Evolutionary conservation across 2,888 invertebrate genomes (phyloP).

Genomic region (Drosophila ezoana): DNA sequence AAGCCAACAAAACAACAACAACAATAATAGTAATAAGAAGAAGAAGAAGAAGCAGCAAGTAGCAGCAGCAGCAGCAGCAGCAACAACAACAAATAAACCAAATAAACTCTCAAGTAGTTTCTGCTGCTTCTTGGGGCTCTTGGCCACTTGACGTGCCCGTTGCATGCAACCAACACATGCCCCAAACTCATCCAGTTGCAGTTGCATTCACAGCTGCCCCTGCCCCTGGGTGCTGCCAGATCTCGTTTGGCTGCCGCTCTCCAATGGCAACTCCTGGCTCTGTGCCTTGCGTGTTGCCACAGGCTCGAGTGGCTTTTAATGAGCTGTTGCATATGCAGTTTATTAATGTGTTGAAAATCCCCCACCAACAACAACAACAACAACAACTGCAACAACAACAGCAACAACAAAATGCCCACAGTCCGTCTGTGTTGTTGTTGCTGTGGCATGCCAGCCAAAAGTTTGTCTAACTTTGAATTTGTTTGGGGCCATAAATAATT

Average conservation of each 20-base stretch:
- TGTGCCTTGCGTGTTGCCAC: constrained; percentile 59
- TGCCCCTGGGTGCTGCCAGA: constrained; percentile 8
- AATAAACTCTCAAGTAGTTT: constrained; percentile 52
- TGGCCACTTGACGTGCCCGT: constrained; percentile 54
- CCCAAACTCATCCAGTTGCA: constrained; percentile 10
- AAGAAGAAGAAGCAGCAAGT: not conserved
- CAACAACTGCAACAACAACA: constrained; percentile 35
- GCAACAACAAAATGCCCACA: constrained; percentile 18
- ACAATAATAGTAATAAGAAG: not conserved
- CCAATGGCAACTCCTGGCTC: constrained; percentile 7
- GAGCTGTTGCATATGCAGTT: constrained; percentile 80
- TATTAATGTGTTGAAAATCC: constrained; percentile 76
- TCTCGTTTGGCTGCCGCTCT: constrained; percentile 33
- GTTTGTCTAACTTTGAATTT: constrained; percentile 62
- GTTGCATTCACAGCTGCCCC: not conserved
- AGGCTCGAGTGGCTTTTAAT: constrained; percentile 75
- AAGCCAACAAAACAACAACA: constrained; percentile 33
- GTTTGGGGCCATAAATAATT: constrained; percentile 48
- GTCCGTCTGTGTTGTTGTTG: constrained; percentile 15
- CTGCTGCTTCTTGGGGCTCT: constrained; percentile 42
- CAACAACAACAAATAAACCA: constrained; percentile 41
- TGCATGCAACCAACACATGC: constrained; percentile 17
- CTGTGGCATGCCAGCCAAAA: constrained; percentile 37
- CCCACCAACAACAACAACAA: constrained; percentile 29
- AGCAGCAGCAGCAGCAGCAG: constrained; percentile 12